Base-by-base conservation (phyloP, 2,888 invertebrate species). In the Exocentrus adspersus region DNA sequence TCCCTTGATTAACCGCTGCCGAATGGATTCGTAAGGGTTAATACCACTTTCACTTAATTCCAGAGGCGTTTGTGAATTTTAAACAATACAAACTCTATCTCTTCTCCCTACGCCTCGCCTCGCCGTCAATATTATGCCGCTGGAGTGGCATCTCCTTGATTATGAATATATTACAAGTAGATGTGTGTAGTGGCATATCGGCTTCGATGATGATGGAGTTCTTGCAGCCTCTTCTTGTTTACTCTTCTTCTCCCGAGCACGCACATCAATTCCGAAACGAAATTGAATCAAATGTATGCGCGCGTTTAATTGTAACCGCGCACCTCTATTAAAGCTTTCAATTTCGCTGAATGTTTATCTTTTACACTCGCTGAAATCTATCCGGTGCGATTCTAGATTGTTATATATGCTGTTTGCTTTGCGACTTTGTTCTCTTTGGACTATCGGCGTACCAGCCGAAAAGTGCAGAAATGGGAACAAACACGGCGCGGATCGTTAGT, bases 111-210 rank as follows among this genome's bases (percentile, higher is more conserved):
- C 67, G 66, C 70, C 71, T 73, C 72, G n/a, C 64, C 70, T 64
- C 64, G 72, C 73, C 78, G 81, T 82, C 81, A 81, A 82, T 82
- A 82, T 82, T 82, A 79, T 82, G 78, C 80, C 80, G 80, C 75
- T 75, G 75, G 78, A 78, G 78, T 78, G 76, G 73, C 74, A 74
- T 75, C 72, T 74, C 72, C 62, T 76, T 78, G 78, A 80, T 80
- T 80, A 81, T 79, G 79, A 79, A 80, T 81, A 81, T 78, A 81
- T 81, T 81, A 80, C 75, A 71, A 75, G 72, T 73, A 74, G 74
- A 76, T 75, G 75, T 74, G 71, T 79, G 73, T 75, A 67, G 70
- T 72, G 65, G 67, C 21, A 57, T 57, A 37, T 21, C 24, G 41
- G 10, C 9, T 37, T 1, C 37, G n/a, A 37, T 37, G 37, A 30